These are phyloP conservation scores for Leptopilina boulardi DNA, from an alignment of 1,140 invertebrate genomes.

Conservation along the genomic window DNA sequence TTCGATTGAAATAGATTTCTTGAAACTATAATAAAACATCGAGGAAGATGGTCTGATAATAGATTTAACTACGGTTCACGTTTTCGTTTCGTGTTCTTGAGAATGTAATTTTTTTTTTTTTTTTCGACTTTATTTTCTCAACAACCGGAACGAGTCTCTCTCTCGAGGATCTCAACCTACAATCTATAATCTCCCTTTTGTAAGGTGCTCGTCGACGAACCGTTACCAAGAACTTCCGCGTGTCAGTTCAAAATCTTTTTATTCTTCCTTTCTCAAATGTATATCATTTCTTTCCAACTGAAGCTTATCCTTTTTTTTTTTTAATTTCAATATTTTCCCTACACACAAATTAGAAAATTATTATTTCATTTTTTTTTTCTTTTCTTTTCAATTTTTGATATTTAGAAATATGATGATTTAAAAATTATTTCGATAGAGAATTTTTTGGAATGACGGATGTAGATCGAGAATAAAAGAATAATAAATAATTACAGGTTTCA, in stretches of 20 bases:
- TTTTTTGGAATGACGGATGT: not conserved
- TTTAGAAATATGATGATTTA: too few relatives aligned
- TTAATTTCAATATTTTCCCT: not conserved
- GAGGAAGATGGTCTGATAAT: not conserved
- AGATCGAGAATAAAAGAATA: not conserved
- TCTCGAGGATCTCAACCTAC: slow-evolving; percentile 1
- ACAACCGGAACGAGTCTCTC: slow-evolving; percentile 27
- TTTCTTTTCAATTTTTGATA: too few relatives aligned
- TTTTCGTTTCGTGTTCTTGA: not conserved
- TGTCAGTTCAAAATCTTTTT: not conserved
- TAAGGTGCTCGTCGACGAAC: slow-evolving; percentile 25
- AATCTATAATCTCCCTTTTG: slow-evolving; percentile 23
- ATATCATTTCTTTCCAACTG: not conserved
- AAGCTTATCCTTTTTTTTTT: not conserved
- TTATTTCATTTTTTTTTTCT: not conserved
- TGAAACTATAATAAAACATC: not conserved
- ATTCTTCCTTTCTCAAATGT: not conserved
- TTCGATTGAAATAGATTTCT: not conserved
- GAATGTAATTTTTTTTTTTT: slow-evolving; percentile 10
- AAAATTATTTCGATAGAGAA: too few relatives aligned
- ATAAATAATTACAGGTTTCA: not conserved
- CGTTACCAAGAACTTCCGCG: slow-evolving; percentile 30
- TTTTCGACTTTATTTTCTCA: slow-evolving; percentile 6
- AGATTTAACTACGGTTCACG: slow-evolving; percentile 7
- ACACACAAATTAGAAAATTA: too few relatives aligned